phyloP scores from a whole-genome alignment of 2,888 invertebrate genomes.

The Papilio demoleus region DNA sequence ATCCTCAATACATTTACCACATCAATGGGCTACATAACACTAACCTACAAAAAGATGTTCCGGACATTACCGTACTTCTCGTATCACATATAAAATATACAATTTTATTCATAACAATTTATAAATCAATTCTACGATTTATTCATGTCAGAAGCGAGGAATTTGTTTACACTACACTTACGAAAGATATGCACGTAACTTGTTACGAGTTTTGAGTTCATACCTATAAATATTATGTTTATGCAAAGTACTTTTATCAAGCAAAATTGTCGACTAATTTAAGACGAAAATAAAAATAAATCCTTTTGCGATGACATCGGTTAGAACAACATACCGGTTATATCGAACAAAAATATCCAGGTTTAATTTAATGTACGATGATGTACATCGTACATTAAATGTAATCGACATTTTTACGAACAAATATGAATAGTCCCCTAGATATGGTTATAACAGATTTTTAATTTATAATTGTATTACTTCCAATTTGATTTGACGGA shows the following conservation, averaged over 20 bases:
- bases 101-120: neutral
- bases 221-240: constrained; percentile 21
- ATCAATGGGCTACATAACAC: neutral
- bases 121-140: constrained; percentile 14
- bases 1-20: neutral
- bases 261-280: neutral
- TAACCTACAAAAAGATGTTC: neutral
- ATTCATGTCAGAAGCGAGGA: constrained; percentile 18
- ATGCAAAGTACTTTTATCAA: neutral
- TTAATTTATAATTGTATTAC: no score
- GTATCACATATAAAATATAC: neutral
- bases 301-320: no score
- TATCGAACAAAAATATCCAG: no score
- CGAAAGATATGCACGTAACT: constrained; percentile 21
- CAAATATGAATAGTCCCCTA: no score
- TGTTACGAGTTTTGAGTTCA: constrained; percentile 2
- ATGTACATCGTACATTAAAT: no score
- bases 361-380: no score
- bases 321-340: no score
- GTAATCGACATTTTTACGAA: no score
- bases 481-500: no score
- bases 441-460: no score
- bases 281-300: no score
- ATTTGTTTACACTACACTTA: constrained; percentile 2
- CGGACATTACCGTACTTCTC: neutral